Percentiles rank a stretch among this genome's conserved stretches.
These are phyloP conservation scores for Paratrypauchen microcephalus DNA, from an alignment of 2,797 vertebrate genomes.

Conservation along the genomic window DNA sequence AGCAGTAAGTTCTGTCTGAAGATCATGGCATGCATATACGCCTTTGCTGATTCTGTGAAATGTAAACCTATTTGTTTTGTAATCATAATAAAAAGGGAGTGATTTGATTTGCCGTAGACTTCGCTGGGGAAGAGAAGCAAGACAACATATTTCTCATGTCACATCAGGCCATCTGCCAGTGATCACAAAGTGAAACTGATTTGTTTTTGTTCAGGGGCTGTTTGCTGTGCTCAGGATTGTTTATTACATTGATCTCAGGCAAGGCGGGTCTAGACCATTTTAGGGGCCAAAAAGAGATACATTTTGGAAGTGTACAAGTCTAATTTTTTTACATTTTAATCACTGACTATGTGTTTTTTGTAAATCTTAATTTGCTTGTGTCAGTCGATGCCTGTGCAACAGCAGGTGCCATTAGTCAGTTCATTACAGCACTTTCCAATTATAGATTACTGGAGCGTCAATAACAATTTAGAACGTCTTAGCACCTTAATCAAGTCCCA, in stretches of 20 bases:
- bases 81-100: neutral
- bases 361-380: no score
- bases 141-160: constrained; percentile 4
- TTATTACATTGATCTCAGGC: neutral
- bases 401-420: no score
- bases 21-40: no score
- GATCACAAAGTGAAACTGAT: constrained; percentile 7
- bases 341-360: no score
- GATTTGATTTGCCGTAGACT: neutral
- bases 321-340: neutral
- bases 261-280: neutral
- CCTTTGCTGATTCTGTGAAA: neutral
- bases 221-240: neutral
- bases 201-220: neutral
- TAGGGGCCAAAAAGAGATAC: neutral
- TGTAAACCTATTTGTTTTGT: neutral
- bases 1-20: no score
- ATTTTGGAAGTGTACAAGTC: neutral
- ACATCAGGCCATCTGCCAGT: neutral
- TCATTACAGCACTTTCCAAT: no score
- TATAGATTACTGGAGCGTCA: no score
- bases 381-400: no score
- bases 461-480: no score
- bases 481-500: no score
- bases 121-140: neutral